phyloP scores from a whole-genome alignment of 2,888 invertebrate species.

The Encarsia formosa region DNA sequence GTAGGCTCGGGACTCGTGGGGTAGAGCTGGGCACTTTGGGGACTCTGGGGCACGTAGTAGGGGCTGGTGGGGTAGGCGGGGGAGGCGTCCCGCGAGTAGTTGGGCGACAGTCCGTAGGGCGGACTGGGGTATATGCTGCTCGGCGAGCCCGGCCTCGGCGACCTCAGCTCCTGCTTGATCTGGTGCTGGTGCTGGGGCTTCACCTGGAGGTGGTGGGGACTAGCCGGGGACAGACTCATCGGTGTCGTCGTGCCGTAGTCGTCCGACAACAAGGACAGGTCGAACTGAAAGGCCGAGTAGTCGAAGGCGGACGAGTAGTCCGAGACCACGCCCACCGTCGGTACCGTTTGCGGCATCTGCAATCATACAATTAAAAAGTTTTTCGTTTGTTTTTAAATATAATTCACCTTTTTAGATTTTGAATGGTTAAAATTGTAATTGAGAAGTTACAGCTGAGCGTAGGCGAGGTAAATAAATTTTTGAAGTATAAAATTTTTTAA shows the following conservation, averaged over 20 bases:
- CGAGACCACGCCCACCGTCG: conserved; percentile 68
- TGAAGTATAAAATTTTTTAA: no score
- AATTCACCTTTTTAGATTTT: no score
- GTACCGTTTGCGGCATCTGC: conserved; percentile 82
- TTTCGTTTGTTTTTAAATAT: no score
- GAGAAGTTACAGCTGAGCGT: no score
- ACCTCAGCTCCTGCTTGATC: conserved; percentile 57
- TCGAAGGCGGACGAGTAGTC: conserved; percentile 72
- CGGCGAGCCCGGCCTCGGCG: conserved; percentile 46
- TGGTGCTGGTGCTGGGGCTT: conserved; percentile 30
- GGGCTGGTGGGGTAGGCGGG: conserved; percentile 49
- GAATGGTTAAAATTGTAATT: no score
- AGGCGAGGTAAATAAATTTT: no score
- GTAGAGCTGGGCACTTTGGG: conserved; percentile 48
- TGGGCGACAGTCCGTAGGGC: conserved; percentile 42
- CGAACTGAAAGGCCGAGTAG: conserved; percentile 65
- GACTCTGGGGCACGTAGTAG: conserved; percentile 48
- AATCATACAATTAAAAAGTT: conserved; percentile 39
- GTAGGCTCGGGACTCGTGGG: conserved; percentile 45
- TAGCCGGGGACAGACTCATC: not conserved
- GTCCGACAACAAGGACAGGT: conserved; percentile 69
- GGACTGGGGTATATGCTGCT: conserved; percentile 42
- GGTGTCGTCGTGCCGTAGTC: conserved; percentile 34
- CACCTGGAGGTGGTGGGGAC: not conserved
- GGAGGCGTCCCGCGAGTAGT: conserved; percentile 46